Percentiles rank a stretch among this genome's conserved stretches.
Conservation (phyloP, 1,140 invertebrate species). For the Papilio helenus region DNA sequence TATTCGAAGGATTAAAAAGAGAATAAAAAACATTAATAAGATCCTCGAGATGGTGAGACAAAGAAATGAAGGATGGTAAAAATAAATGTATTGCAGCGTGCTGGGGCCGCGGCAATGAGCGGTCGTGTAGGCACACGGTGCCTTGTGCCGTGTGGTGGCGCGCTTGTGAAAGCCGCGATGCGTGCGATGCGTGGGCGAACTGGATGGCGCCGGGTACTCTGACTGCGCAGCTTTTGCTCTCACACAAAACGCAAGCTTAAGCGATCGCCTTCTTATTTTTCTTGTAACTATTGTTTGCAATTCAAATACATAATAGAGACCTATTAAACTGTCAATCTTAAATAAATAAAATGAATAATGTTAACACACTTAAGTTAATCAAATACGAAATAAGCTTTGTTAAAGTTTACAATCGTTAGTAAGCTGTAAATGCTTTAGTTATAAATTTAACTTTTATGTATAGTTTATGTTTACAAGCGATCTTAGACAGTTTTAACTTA, state of each 20-base stretch:
- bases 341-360: not conserved
- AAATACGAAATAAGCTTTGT: not conserved
- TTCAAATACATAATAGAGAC: not conserved
- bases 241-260: constrained; percentile 49
- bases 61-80: constrained; percentile 40
- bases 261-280: constrained; percentile 18
- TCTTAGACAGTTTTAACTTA: constrained; percentile 40
- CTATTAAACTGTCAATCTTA: constrained; percentile 3
- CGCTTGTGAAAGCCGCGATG: constrained; percentile 77
- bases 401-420: too few species aligned
- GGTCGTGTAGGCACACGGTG: constrained; percentile 8
- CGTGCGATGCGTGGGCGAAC: constrained; percentile 77
- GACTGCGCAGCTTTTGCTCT: constrained; percentile 41
- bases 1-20: not conserved
- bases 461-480: not conserved
- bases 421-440: not conserved
- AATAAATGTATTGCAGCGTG: constrained; percentile 40
- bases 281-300: constrained; percentile 10
- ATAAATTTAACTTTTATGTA: not conserved
- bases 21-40: constrained; percentile 30
- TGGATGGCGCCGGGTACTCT: constrained; percentile 62
- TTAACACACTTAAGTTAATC: not conserved
- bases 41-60: constrained; percentile 22
- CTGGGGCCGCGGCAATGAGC: not conserved
- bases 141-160: constrained; percentile 35